A percentile compares a stretch with the other conserved stretches of the same genome.
phyloP scores from a whole-genome alignment of 2,888 invertebrate genomes.

The Perizoma affinitatum region DNA sequence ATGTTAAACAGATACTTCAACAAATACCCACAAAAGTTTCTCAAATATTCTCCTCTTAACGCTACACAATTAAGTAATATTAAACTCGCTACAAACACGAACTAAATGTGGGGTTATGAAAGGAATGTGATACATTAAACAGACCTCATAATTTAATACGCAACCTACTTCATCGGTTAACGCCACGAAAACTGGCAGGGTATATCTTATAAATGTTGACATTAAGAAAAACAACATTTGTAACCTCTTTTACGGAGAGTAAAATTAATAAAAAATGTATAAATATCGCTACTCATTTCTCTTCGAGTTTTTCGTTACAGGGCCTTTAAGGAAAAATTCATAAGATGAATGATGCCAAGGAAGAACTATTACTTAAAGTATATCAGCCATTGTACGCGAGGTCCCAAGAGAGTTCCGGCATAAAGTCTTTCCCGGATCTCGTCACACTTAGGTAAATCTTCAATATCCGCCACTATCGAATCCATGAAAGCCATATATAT shows the following conservation, averaged over 20 bases:
- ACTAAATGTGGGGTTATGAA: conserved; percentile 37
- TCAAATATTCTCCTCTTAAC: conserved; percentile 30
- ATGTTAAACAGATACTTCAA: conserved; percentile 18
- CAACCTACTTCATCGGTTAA: conserved; percentile 37
- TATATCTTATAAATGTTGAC: conserved; percentile 16
- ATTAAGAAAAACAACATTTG: conserved; percentile 8
- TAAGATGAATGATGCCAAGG: conserved; percentile 45
- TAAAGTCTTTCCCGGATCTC: conserved; percentile 70
- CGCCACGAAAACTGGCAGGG: conserved; percentile 16
- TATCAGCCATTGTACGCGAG: conserved; percentile 61
- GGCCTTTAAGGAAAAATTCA: conserved; percentile 37
- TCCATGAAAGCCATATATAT: conserved; percentile 55
- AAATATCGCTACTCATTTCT: conserved; percentile 14
- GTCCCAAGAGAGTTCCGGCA: conserved; percentile 60
- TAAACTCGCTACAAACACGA: conserved; percentile 38
- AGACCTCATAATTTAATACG: conserved; percentile 37
- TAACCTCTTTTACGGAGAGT: conserved; percentile 5
- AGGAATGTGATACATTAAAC: conserved; percentile 41
- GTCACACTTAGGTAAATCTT: conserved; percentile 77
- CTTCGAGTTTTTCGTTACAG: conserved; percentile 25
- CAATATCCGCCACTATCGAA: conserved; percentile 73
- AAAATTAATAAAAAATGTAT: conserved; percentile 6
- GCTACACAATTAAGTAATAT: conserved; percentile 39
- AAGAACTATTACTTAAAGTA: conserved; percentile 65
- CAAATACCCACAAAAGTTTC: conserved; percentile 26